phyloP scores from a whole-genome alignment of 2,113 vertebrate genomes.

The Sinocyclocheilus rhinocerous region DNA sequence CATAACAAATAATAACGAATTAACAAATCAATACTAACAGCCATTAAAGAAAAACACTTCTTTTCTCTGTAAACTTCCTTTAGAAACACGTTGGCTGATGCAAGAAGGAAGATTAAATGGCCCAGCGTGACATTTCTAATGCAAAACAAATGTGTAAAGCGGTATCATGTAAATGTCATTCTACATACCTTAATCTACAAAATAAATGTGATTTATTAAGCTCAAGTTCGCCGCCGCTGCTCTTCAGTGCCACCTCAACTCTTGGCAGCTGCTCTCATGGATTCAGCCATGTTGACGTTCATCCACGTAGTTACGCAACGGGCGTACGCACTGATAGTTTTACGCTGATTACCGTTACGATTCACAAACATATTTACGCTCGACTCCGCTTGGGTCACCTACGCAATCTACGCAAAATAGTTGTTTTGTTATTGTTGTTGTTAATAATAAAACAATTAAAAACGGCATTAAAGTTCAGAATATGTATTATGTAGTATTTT shows the following conservation, averaged over 20 bases:
- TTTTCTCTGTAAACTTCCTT: neutral
- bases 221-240: constrained; percentile 24
- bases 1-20: neutral
- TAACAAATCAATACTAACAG: neutral
- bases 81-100: neutral
- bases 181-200: constrained; percentile 39
- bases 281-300: constrained; percentile 41
- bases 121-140: neutral
- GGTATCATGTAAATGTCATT: neutral
- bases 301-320: constrained; percentile 29
- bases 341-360: neutral
- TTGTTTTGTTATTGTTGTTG: too few relatives aligned
- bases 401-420: neutral
- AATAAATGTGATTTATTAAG: neutral
- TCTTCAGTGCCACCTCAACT: constrained; percentile 53
- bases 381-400: neutral
- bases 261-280: neutral
- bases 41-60: neutral
- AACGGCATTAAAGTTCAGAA: neutral
- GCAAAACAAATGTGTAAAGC: neutral
- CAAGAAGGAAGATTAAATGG: neutral
- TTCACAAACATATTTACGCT: constrained; percentile 19
- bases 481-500: neutral
- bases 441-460: neutral
- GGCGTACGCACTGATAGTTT: neutral